Evolutionary conservation across 2,113 vertebrate species (phyloP).

Genomic region (Ariopsis seemanni): DNA sequence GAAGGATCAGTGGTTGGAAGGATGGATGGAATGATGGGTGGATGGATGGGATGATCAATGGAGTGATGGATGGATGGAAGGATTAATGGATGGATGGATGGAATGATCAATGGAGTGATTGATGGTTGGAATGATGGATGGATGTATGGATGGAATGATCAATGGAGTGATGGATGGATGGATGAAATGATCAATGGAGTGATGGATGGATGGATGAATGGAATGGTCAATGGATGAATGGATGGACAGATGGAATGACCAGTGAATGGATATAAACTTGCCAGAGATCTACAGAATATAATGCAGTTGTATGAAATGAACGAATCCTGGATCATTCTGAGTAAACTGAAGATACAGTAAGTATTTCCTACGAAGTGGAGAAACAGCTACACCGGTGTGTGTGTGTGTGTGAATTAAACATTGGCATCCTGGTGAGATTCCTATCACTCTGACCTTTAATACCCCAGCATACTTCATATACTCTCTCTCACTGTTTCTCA

Average conservation of each 20-base stretch:
- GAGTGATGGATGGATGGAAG: too few species aligned
- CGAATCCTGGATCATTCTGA: background rate
- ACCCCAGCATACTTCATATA: slow-evolving; percentile 1
- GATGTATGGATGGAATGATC: too few species aligned
- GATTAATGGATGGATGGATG: too few species aligned
- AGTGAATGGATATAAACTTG: background rate
- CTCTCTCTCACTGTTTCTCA: slow-evolving; percentile 21
- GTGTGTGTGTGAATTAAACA: slow-evolving; percentile 20
- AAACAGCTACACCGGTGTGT: background rate
- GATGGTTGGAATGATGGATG: too few species aligned
- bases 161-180: too few species aligned
- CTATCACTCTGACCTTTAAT: slow-evolving; percentile 9
- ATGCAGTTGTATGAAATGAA: background rate
- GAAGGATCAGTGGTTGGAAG: too few species aligned
- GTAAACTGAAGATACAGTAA: background rate
- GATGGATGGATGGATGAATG: background rate
- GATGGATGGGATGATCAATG: too few species aligned
- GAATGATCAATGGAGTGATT: too few species aligned
- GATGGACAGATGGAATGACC: background rate
- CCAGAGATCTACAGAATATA: background rate
- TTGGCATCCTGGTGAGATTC: background rate
- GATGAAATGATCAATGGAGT: too few species aligned
- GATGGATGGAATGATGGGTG: too few species aligned
- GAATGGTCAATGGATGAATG: too few species aligned
- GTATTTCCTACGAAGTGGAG: background rate